These are phyloP conservation scores for Poecilia picta DNA, from an alignment of 2,797 vertebrate species.

Conservation along the genomic window DNA sequence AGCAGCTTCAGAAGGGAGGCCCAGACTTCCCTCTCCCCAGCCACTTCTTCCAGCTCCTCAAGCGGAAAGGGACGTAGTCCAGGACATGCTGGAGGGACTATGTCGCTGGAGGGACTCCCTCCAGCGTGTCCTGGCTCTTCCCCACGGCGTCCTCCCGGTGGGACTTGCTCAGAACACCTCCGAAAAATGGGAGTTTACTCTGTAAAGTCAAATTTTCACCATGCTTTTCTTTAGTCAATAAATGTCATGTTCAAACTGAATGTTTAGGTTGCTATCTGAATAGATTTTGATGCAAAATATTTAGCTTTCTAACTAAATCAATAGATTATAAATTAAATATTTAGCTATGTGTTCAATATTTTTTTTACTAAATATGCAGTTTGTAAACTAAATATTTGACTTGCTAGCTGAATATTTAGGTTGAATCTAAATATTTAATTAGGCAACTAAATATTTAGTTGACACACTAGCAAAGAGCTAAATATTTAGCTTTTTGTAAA, in stretches of 20 bases:
- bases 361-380: not conserved
- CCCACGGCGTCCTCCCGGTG: too few relatives aligned
- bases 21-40: too few relatives aligned
- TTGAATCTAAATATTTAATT: not conserved
- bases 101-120: too few relatives aligned
- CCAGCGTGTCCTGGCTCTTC: too few relatives aligned
- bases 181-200: too few relatives aligned
- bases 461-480: not conserved
- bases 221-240: too few relatives aligned
- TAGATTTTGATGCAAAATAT: not conserved
- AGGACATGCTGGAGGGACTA: too few relatives aligned
- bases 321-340: not conserved
- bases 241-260: not conserved
- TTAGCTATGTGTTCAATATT: not conserved
- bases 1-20: too few relatives aligned
- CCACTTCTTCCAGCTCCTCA: too few relatives aligned
- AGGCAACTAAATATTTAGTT: not conserved
- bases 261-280: not conserved
- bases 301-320: not conserved
- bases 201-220: too few relatives aligned
- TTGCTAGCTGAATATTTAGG: not conserved
- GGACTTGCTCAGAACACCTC: too few relatives aligned
- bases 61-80: too few relatives aligned
- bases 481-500: not conserved
- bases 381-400: not conserved